Evolutionary conservation across 2,113 vertebrate genomes (phyloP), one percentile per base, ranked within the genome.

Genomic region (Dasypus novemcinctus): DNA sequence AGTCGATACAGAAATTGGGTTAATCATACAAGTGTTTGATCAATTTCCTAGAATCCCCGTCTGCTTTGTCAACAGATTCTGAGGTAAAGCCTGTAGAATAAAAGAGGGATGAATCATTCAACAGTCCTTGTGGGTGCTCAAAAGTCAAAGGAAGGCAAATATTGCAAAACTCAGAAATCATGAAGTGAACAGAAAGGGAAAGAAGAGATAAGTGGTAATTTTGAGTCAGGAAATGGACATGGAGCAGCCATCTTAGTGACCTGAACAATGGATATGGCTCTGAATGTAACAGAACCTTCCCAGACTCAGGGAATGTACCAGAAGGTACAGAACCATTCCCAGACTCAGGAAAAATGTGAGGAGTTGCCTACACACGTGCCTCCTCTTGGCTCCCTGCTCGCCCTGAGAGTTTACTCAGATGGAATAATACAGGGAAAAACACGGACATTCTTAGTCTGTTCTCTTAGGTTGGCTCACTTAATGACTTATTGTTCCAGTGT

Each of bases 291-390:
- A 0, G 71, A 36, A 38, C n/a, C 41, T 72, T 33, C 46, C 41
- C 83, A 91, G 13, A 36, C 69, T 76, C 36, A 15, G 90, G 25
- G 66, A 83, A 21, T 57, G 21, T 57, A 57, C 54, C 54, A 0
- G 71, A 36, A 38, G 8, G 46, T 49, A 49, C 46, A 49, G n/a
- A n/a, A n/a, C n/a, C 38, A n/a, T 78, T 33, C 54, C 41, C 83
- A 91, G 13, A 36, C 74, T 76, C 36, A 15, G 92, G 25, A 61
- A 83, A 12, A 3, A 0, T 1, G 15, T 2, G 3, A 52, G 49
- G 41, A 4, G 0, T 20, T n/a, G 27, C 25, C 52, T 64, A 66
- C 52, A 4, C 0, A 0, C 4, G 1, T 0, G 9, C 33, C 52
- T 61, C 7, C 46, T 3, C 38, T 36, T 49, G 15, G 7, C 33